Conservation (phyloP, 2,113 vertebrate genomes). For the Clarias batrachus region DNA sequence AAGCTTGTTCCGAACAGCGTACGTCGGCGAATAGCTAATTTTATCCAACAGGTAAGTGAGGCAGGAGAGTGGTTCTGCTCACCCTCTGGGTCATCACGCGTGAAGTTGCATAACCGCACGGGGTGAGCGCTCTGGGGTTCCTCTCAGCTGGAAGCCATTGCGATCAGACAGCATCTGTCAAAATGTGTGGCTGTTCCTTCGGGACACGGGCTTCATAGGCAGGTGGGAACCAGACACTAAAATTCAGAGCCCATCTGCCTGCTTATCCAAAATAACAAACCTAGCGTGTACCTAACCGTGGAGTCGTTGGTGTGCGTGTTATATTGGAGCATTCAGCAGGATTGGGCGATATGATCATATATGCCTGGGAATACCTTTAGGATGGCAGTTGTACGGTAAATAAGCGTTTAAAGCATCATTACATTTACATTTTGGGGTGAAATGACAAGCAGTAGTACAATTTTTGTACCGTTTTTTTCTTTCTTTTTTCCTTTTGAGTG, state of each 20-base stretch:
- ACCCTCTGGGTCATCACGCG: conserved; percentile 13
- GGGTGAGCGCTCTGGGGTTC: conserved; percentile 19
- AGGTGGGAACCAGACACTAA: conserved; percentile 1
- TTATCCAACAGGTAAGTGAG: conserved; percentile 29
- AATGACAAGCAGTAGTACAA: neutral
- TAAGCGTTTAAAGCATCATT: neutral
- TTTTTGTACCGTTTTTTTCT: neutral
- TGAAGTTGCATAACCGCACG: conserved; percentile 6
- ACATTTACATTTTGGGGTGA: neutral
- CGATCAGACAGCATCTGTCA: conserved; percentile 42
- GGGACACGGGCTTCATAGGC: neutral
- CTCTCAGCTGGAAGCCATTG: conserved; percentile 22
- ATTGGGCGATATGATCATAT: neutral
- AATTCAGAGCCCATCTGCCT: conserved; percentile 12
- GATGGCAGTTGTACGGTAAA: neutral
- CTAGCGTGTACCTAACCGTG: neutral
- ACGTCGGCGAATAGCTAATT: conserved; percentile 1
- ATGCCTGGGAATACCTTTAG: neutral
- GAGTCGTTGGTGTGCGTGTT: neutral
- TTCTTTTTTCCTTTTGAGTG: neutral
- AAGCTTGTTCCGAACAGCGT: neutral
- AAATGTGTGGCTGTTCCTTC: conserved; percentile 12
- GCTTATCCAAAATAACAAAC: neutral
- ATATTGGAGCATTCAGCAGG: neutral
- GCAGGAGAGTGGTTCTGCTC: neutral